Conservation (phyloP, 1,140 invertebrate genomes). For the Drosophila pallidifrons region DNA sequence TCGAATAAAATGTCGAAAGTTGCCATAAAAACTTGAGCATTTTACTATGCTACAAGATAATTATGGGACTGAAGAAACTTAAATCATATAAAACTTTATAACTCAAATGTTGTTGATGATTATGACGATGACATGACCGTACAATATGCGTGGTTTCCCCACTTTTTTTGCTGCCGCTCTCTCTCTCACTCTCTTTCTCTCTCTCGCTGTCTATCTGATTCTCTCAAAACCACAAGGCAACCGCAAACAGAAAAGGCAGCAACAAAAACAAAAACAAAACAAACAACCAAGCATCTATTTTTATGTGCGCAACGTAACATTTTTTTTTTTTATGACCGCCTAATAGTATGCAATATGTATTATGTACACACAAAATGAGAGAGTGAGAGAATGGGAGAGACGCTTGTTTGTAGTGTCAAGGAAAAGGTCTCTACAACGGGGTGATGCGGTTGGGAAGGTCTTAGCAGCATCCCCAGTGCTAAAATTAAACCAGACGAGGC, state of each 20-base stretch:
- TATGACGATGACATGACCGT: conserved; percentile 55
- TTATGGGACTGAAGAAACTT: conserved; percentile 51
- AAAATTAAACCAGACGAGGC: conserved; percentile 80
- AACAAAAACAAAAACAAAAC: conserved; percentile 14
- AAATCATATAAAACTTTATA: conserved; percentile 79
- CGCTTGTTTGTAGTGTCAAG: conserved; percentile 64
- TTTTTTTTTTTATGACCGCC: conserved; percentile 72
- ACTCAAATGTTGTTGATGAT: conserved; percentile 71
- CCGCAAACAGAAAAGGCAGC: conserved; percentile 5
- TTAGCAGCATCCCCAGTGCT: conserved; percentile 52
- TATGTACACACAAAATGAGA: conserved; percentile 27
- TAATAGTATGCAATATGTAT: conserved; percentile 77
- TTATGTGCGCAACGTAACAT: conserved; percentile 72
- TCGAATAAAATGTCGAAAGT: conserved; percentile 10
- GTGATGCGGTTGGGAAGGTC: background rate
- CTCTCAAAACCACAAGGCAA: conserved; percentile 21
- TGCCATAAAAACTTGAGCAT: conserved; percentile 58
- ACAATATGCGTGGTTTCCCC: conserved; percentile 62
- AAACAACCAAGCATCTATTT: conserved; percentile 66
- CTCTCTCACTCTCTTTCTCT: background rate
- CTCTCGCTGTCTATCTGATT: background rate
- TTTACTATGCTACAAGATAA: conserved; percentile 62
- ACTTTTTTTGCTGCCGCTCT: conserved; percentile 13
- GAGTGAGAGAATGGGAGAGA: background rate
- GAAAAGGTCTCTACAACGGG: conserved; percentile 36